phyloP scores from a whole-genome alignment of 2,113 vertebrate genomes.

The Brachypteracias leptosomus region DNA sequence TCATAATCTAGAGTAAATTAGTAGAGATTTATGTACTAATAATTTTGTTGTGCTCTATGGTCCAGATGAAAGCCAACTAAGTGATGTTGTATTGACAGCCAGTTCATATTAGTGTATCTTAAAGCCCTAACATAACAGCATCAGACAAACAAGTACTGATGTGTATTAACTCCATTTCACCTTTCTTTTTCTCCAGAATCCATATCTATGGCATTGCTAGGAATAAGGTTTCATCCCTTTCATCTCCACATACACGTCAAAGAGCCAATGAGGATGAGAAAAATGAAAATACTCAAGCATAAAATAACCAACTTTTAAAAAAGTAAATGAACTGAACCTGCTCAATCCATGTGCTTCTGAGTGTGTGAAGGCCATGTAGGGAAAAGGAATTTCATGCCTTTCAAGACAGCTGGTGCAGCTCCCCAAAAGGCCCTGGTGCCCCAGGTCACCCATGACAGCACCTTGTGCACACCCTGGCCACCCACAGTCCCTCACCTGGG shows the following conservation, averaged over 20 bases:
- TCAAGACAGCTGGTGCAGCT: neutral
- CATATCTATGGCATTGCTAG: neutral
- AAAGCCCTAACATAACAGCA: neutral
- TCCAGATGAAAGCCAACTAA: conserved; percentile 45
- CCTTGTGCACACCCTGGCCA: neutral
- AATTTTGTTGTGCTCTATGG: conserved; percentile 59
- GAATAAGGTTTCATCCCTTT: neutral
- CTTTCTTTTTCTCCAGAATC: neutral
- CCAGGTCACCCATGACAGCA: neutral
- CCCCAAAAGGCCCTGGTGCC: neutral
- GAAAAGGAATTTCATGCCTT: neutral
- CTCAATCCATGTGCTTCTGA: neutral
- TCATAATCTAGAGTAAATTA: conserved; percentile 66
- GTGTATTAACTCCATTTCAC: neutral
- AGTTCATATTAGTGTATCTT: conserved; percentile 17
- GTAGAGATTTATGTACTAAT: conserved; percentile 69
- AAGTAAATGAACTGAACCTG: neutral
- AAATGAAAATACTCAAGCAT: neutral
- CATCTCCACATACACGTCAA: neutral
- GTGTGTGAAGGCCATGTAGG: neutral
- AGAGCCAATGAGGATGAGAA: neutral
- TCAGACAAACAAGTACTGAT: neutral
- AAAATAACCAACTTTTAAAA: neutral
- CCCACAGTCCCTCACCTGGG: fast-evolving
- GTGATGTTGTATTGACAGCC: conserved; percentile 50